These are phyloP conservation scores for Petrocephalus schoutedeni DNA, from an alignment of 2,797 vertebrate species.

Conservation along the genomic window DNA sequence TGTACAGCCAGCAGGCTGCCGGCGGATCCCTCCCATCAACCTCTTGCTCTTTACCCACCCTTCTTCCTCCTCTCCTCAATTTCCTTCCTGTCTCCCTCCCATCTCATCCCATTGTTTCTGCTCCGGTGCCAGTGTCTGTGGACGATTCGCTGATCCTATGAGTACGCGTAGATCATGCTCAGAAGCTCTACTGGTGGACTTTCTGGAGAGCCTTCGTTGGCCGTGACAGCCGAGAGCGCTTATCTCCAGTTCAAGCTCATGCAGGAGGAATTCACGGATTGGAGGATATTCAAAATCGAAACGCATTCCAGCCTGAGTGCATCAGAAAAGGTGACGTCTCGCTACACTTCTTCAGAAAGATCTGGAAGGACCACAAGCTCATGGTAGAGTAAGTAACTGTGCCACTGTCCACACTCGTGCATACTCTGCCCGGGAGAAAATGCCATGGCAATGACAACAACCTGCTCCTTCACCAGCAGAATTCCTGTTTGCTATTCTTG, in stretches of 20 bases:
- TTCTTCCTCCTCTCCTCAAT: neutral
- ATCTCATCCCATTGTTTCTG: neutral
- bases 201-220: neutral
- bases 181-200: neutral
- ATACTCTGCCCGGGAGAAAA: neutral
- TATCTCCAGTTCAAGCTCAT: constrained; percentile 11
- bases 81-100: constrained; percentile 16
- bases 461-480: neutral
- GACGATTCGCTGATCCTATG: neutral
- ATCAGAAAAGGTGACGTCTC: neutral
- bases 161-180: neutral
- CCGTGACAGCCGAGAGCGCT: neutral
- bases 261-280: neutral
- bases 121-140: neutral
- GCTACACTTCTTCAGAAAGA: neutral
- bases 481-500: neutral
- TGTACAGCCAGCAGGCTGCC: neutral
- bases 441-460: neutral
- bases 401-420: neutral
- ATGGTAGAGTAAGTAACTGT: neutral
- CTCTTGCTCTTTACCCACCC: neutral
- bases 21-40: neutral
- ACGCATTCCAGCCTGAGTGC: neutral
- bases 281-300: constrained; percentile 6
- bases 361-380: neutral